A percentile compares a stretch with the other conserved stretches of the same genome.
Conservation (phyloP, 2,888 invertebrate genomes). For the Meloe dianella region DNA sequence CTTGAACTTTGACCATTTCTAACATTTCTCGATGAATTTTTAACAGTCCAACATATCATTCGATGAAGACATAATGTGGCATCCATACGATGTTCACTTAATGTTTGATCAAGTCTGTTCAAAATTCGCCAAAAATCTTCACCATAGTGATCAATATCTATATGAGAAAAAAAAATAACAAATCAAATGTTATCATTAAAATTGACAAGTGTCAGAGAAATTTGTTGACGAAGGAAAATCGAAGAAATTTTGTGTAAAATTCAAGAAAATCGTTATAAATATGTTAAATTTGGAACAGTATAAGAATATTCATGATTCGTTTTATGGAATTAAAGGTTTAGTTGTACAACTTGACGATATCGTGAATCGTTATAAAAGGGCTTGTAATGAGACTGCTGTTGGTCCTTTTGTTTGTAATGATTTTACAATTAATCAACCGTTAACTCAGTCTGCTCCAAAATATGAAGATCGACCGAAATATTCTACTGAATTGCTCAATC, state of each 20-base stretch:
- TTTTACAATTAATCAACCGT: not conserved
- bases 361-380: slow-evolving; percentile 57
- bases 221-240: not conserved
- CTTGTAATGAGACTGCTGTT: slow-evolving; percentile 53
- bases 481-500: not conserved
- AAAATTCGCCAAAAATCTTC: slow-evolving; percentile 44
- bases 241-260: not conserved
- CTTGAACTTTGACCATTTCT: slow-evolving; percentile 56
- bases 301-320: not conserved
- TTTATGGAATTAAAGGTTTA: not conserved
- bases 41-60: slow-evolving; percentile 63
- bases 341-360: slow-evolving; percentile 55
- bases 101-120: slow-evolving; percentile 62
- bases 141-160: slow-evolving; percentile 27
- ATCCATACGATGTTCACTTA: slow-evolving; percentile 66
- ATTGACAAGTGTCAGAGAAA: not conserved
- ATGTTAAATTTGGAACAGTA: no score
- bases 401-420: slow-evolving; percentile 45
- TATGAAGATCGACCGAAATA: slow-evolving; percentile 29
- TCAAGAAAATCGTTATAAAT: not conserved
- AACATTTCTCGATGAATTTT: slow-evolving; percentile 57
- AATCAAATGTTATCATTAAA: not conserved
- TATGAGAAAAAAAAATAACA: slow-evolving; percentile 37
- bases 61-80: slow-evolving; percentile 68
- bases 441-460: slow-evolving; percentile 38